Conservation (phyloP, 2,113 vertebrate species). For the Salvelinus alpinus region DNA sequence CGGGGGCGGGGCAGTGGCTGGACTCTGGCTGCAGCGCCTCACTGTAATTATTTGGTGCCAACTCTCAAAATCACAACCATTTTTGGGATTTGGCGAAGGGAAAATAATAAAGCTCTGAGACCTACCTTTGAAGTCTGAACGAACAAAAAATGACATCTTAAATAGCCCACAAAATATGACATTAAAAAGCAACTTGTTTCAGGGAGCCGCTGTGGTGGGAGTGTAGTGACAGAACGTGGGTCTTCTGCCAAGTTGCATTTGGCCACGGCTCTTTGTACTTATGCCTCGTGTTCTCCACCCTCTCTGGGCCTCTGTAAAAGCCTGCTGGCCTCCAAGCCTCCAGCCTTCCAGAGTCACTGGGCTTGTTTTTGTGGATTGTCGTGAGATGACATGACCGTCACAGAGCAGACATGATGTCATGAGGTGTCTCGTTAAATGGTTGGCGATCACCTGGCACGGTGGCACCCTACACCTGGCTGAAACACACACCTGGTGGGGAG, state of each 20-base stretch:
- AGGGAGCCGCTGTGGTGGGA: conserved; percentile 28
- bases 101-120: conserved; percentile 19
- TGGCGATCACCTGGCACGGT: conserved; percentile 33
- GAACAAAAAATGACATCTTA: conserved; percentile 34
- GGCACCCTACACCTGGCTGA: conserved; percentile 63
- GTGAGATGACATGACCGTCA: conserved; percentile 44
- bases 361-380: conserved; percentile 55
- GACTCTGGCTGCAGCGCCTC: conserved; percentile 29
- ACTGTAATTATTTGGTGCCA: conserved; percentile 38
- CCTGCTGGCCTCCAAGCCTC: conserved; percentile 29
- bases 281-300: neutral
- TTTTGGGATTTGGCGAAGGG: conserved; percentile 22
- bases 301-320: conserved; percentile 26
- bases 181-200: conserved; percentile 50
- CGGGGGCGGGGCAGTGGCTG: conserved; percentile 16
- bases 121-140: conserved; percentile 23
- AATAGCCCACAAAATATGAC: conserved; percentile 44
- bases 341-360: conserved; percentile 23
- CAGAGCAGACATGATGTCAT: conserved; percentile 54
- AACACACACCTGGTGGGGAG: conserved; percentile 49
- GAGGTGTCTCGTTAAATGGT: conserved; percentile 43
- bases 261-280: conserved; percentile 23
- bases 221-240: conserved; percentile 45
- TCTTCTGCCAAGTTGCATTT: conserved; percentile 55
- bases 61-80: conserved; percentile 24